phyloP scores from a whole-genome alignment of 2,888 invertebrate species.

The Stenodema calcarata region DNA sequence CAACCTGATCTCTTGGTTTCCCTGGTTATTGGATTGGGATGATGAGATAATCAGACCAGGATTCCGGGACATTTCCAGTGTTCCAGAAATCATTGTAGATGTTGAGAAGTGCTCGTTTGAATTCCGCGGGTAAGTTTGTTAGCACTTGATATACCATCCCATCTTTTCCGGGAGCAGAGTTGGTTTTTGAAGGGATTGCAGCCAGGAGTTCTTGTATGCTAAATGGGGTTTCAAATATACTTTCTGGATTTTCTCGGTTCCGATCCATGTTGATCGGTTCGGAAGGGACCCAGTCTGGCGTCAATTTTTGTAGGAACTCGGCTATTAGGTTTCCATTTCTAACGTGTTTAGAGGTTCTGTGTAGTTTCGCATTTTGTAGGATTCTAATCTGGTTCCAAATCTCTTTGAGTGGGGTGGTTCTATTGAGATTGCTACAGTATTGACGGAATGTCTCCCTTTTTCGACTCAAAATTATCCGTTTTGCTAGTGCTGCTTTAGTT shows the following conservation, averaged over 20 bases:
- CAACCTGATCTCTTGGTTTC: background rate
- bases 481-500: background rate
- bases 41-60: no score
- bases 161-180: no score
- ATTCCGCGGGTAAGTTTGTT: background rate
- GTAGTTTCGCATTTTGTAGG: background rate
- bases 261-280: no score
- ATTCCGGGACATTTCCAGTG: no score
- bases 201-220: background rate
- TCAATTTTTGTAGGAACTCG: background rate
- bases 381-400: background rate
- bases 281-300: no score
- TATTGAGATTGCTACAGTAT: background rate
- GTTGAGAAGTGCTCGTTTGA: no score
- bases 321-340: background rate
- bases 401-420: background rate
- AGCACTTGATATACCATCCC: background rate
- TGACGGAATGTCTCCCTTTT: background rate
- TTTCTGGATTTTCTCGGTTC: background rate
- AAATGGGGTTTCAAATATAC: background rate
- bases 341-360: background rate
- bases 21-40: background rate
- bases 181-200: no score
- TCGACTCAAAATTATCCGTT: background rate
- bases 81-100: background rate